A percentile compares a stretch with the other conserved stretches of the same genome.
phyloP scores from a whole-genome alignment of 2,113 vertebrate species.

The Otolemur garnettii region DNA sequence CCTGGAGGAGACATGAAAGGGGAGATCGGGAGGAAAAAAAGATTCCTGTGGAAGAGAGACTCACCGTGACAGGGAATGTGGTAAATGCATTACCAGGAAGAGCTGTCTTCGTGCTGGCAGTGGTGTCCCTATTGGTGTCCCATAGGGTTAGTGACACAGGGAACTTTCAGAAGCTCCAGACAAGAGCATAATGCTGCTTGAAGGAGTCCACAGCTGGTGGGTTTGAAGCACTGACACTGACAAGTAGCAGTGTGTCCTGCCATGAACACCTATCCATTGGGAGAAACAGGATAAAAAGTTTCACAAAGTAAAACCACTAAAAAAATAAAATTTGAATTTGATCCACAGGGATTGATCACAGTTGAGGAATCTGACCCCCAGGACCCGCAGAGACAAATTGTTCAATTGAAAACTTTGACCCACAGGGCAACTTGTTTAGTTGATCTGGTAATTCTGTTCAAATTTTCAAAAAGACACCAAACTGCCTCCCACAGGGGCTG shows the following conservation, averaged over 20 bases:
- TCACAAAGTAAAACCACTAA: background rate
- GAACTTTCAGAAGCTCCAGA: background rate
- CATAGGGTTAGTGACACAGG: background rate
- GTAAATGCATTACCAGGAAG: background rate
- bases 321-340: background rate
- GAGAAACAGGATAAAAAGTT: background rate
- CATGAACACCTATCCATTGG: no score
- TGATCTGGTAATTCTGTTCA: fast-evolving
- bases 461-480: background rate
- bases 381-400: background rate
- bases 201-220: background rate
- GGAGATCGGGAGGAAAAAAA: background rate
- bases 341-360: background rate
- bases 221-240: background rate
- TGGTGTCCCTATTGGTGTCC: no score
- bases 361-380: background rate
- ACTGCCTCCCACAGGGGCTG: fast-evolving
- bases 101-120: background rate
- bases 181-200: fast-evolving
- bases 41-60: background rate
- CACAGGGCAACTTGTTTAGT: background rate
- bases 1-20: background rate
- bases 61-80: background rate
- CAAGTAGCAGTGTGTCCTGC: background rate
- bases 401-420: no score